Base-by-base conservation (phyloP, 92 coral and sea anemone genomes). In the Epizoanthus fatuus region DNA sequence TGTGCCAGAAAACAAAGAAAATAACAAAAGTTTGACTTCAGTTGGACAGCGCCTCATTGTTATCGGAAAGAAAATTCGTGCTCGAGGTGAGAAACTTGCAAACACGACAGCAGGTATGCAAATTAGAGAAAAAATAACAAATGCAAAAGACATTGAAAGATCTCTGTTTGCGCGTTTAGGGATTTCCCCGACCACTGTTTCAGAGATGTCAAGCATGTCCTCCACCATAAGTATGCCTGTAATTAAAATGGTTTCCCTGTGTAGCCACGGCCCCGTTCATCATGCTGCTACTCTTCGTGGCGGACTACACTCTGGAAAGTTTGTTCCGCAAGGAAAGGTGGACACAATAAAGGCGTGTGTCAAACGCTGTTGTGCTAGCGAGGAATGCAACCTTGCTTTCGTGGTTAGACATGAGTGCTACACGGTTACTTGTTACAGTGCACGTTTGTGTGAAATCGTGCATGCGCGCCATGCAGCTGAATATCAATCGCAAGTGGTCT, bases 221-320 rank as follows among this genome's bases (percentile, higher is more conserved):
- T 77, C 82, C 32, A 77, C 84, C 5, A 59, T 93, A 25, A 66
- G 65, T 14, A 86, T 88, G 37, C 98, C 98, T 32, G 83, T 90
- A 1, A 88, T 94, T 8, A 94, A 94, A 62, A 92, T 92, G 95
- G 93, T 94, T 2, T 75, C 95, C 2, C 83, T 94, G 12, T 94
- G 98, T 74, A 94, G 95, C 55, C 98, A 94, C 63, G 96, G 98
- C 2, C 93, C 93, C 2, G 81, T 92, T 25, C 92, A 88, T 81
- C 74, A 73, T 56, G 90, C 92, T 63, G 90, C 90, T n/a, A 91
- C 99, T 4, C 89, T 97, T 19, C 94, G 97, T 32, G 98, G 97
- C 40, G 98, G 97, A 11, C 44, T 91, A 66, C 94, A 88, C 12
- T 90, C 99, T 8, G 99, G 98, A 37, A 91, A 91, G 75, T 97